Evolutionary conservation across 92 coral and sea anemone species (phyloP).

Genomic region (Phenganax marumi): DNA sequence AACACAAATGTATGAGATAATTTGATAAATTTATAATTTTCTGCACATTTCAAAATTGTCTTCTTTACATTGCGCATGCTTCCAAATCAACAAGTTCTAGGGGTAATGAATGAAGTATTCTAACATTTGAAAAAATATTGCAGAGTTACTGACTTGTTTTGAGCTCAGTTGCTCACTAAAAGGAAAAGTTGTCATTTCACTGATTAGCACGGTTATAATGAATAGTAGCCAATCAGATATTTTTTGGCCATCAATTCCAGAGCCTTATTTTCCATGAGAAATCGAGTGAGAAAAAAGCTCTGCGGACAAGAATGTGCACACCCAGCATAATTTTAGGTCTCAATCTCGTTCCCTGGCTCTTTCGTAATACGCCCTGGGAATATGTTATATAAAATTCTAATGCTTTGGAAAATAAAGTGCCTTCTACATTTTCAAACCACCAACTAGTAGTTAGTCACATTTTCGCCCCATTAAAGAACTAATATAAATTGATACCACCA

Average conservation of each 20-base stretch:
- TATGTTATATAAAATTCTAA: conserved; percentile 1
- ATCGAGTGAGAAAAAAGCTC: conserved; percentile 21
- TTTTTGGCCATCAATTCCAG: conserved; percentile 23
- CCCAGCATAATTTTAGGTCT: neutral
- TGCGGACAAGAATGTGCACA: conserved; percentile 10
- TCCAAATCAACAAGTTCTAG: neutral
- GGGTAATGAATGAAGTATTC: neutral
- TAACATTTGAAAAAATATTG: too few species aligned
- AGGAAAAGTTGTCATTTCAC: conserved; percentile 8
- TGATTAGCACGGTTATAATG: conserved; percentile 7
- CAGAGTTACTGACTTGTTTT: conserved; percentile 12
- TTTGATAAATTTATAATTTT: conserved; percentile 11
- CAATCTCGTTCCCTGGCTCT: conserved; percentile 15
- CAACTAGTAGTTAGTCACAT: neutral
- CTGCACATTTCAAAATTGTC: conserved; percentile 5
- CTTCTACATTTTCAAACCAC: conserved; percentile 14
- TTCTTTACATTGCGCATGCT: neutral
- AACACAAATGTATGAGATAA: conserved; percentile 10
- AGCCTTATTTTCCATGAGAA: conserved; percentile 22
- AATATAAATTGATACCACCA: conserved; percentile 42
- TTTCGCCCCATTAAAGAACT: neutral
- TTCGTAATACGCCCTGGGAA: conserved; percentile 11
- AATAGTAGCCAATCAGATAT: conserved; percentile 18
- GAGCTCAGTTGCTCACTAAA: conserved; percentile 7
- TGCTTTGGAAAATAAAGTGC: neutral